Evolutionary conservation across 2,113 vertebrate species (phyloP).

Genomic region (Sturnus vulgaris): DNA sequence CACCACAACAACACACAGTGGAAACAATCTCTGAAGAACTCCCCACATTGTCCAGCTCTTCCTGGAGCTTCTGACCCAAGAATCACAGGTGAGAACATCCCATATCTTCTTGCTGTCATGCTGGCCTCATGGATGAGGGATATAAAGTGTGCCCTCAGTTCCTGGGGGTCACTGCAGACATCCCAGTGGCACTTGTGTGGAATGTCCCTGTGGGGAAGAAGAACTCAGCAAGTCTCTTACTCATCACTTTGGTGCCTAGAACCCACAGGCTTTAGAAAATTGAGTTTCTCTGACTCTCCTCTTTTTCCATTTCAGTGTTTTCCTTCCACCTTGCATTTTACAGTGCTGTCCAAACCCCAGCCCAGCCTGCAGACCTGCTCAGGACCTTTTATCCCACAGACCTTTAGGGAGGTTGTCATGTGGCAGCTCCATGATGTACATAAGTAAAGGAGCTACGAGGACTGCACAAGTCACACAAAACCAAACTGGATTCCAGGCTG

Average conservation of each 20-base stretch:
- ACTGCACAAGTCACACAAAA: neutral
- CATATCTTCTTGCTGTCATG: neutral
- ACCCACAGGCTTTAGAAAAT: neutral
- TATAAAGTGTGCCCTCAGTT: neutral
- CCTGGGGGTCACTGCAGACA: neutral
- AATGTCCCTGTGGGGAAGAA: neutral
- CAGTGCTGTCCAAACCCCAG: neutral
- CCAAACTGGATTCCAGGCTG: neutral
- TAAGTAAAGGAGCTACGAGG: neutral
- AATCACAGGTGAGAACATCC: neutral
- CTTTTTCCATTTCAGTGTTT: neutral
- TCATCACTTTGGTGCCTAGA: neutral
- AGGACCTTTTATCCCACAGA: neutral
- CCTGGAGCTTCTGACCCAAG: neutral
- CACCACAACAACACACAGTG: neutral
- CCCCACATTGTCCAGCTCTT: fast-evolving
- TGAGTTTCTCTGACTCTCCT: neutral
- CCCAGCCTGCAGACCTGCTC: neutral
- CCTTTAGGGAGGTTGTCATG: neutral
- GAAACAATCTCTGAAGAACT: neutral
- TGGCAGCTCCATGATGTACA: fast-evolving
- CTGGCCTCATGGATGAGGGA: neutral
- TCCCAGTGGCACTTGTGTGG: neutral
- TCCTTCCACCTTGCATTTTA: neutral
- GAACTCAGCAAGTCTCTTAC: neutral